A percentile compares a stretch with the other conserved stretches of the same genome.
Conservation (phyloP, 2,888 invertebrate species). For the Drosophila koepferae region DNA sequence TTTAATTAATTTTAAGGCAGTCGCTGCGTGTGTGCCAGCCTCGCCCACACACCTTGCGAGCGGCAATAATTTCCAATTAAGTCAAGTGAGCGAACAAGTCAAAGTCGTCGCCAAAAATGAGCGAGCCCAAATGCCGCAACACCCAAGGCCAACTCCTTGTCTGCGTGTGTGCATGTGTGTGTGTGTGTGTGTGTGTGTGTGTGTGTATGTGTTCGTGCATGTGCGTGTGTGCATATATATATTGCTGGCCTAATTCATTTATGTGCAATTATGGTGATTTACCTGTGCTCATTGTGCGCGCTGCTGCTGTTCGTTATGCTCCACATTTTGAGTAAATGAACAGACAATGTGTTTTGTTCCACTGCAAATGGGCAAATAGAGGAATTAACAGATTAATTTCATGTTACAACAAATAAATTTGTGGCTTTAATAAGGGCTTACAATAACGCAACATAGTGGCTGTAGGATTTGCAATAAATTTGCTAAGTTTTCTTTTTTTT, state of each 20-base stretch:
- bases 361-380: constrained; percentile 10
- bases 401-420: background rate
- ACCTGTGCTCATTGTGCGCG: background rate
- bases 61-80: constrained; percentile 57
- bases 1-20: constrained; percentile 44
- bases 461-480: background rate
- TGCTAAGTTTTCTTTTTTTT: background rate
- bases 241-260: constrained; percentile 19
- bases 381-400: constrained; percentile 4
- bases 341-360: background rate
- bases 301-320: background rate
- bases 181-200: background rate
- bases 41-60: background rate
- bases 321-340: constrained; percentile 4
- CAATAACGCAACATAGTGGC: background rate
- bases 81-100: constrained; percentile 43
- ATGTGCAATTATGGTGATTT: constrained; percentile 37
- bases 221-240: background rate
- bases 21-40: constrained; percentile 2
- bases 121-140: constrained; percentile 8
- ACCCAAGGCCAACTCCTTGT: constrained; percentile 11
- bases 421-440: background rate
- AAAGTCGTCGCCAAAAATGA: constrained; percentile 25
- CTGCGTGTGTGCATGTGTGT: background rate
- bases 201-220: background rate